Evolutionary conservation across 2,113 vertebrate species (phyloP).

Genomic region (Oryzias curvinotus): DNA sequence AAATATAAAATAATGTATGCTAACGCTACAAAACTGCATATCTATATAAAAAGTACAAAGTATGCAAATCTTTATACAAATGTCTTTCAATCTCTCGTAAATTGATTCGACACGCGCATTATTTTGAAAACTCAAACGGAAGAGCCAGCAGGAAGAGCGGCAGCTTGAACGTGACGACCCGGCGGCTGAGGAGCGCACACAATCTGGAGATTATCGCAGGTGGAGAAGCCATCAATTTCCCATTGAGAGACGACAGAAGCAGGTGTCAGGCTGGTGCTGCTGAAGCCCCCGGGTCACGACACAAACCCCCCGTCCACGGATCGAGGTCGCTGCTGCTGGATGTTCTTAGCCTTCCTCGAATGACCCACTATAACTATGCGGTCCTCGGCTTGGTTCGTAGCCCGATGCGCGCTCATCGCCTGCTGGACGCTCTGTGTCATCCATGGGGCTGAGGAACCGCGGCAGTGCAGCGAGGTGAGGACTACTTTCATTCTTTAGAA

Average conservation of each 20-base stretch:
- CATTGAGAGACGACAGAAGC: conserved; percentile 16
- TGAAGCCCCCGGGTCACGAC: neutral
- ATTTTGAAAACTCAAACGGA: conserved; percentile 35
- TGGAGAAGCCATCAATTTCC: conserved; percentile 45
- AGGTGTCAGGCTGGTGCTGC: neutral
- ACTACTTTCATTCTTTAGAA: neutral
- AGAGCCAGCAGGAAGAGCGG: neutral
- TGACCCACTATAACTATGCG: conserved; percentile 66
- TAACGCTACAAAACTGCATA: neutral
- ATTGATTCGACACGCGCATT: conserved; percentile 6
- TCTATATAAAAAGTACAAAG: neutral
- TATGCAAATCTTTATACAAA: too few species aligned
- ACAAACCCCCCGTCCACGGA: neutral
- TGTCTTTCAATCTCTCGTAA: too few species aligned
- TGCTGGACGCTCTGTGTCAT: conserved; percentile 39
- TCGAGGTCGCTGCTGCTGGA: neutral
- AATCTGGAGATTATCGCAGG: conserved; percentile 62
- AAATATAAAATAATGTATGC: neutral
- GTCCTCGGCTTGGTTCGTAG: conserved; percentile 48
- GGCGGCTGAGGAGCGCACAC: conserved; percentile 32
- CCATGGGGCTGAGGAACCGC: conserved; percentile 49
- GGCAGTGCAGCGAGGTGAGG: conserved; percentile 69
- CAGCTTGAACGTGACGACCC: conserved; percentile 1
- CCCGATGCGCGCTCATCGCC: conserved; percentile 63
- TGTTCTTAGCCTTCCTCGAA: neutral